Evolutionary conservation across 2,797 vertebrate genomes (phyloP).

Genomic region (Onychomys arenicola): DNA sequence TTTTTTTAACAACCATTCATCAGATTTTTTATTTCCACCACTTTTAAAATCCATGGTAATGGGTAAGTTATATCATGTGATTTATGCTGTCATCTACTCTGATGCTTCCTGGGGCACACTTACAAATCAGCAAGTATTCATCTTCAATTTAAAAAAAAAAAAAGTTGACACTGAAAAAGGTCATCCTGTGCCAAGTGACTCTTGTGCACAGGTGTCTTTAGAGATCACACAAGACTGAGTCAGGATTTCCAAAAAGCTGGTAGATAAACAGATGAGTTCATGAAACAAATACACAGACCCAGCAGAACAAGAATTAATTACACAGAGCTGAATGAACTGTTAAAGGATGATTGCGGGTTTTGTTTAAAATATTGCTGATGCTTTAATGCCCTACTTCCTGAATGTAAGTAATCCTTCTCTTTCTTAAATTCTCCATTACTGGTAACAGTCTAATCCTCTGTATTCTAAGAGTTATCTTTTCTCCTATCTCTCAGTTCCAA

Average conservation of each 20-base stretch:
- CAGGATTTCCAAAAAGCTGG: constrained; percentile 54
- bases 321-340: constrained; percentile 48
- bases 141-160: neutral
- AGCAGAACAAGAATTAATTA: constrained; percentile 69
- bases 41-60: constrained; percentile 12
- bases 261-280: constrained; percentile 32
- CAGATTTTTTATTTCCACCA: neutral
- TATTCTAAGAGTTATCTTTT: neutral
- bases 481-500: constrained; percentile 23
- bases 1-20: neutral
- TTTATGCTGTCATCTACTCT: neutral
- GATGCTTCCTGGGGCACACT: neutral
- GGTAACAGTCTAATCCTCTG: constrained; percentile 26
- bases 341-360: constrained; percentile 55
- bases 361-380: constrained; percentile 60
- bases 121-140: neutral
- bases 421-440: neutral
- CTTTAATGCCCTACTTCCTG: constrained; percentile 47
- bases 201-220: neutral
- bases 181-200: neutral
- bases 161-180: neutral
- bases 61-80: constrained; percentile 20
- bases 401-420: neutral
- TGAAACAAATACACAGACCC: constrained; percentile 22
- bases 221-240: constrained; percentile 25